phyloP scores from a whole-genome alignment of 2,888 invertebrate species.

The Hypolimnas misippus region DNA sequence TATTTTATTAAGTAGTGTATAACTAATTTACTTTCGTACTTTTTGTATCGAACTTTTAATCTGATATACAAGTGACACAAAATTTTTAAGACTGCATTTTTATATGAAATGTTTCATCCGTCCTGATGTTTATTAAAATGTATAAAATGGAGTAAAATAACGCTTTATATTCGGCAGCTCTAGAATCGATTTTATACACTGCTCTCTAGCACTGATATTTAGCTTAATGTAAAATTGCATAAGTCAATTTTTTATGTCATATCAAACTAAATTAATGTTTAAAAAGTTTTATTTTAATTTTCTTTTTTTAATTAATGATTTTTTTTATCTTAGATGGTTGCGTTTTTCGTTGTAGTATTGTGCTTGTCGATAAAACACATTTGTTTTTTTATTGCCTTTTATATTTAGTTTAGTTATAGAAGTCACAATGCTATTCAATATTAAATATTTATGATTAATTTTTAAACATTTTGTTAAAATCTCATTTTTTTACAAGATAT shows the following conservation, averaged over 20 bases:
- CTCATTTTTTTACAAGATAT: too few species aligned
- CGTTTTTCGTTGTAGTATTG: too few species aligned
- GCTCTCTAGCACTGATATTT: conserved; percentile 25
- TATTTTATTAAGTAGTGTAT: conserved; percentile 1
- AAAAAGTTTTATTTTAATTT: too few species aligned
- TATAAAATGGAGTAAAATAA: neutral
- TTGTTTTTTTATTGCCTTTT: too few species aligned
- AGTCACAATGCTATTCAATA: too few species aligned
- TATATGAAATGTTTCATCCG: conserved; percentile 15
- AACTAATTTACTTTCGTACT: neutral
- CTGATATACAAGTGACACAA: conserved; percentile 12
- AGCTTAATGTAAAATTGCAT: neutral
- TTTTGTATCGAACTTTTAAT: neutral
- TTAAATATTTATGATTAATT: too few species aligned
- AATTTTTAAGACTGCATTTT: conserved; percentile 35
- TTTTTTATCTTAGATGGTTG: too few species aligned
- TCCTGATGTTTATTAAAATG: conserved; percentile 22
- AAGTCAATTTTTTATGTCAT: neutral
- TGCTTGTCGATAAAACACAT: too few species aligned
- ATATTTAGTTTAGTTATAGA: too few species aligned
- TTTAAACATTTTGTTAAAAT: too few species aligned
- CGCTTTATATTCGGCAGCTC: neutral
- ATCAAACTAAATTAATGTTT: neutral
- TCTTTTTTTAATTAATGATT: too few species aligned
- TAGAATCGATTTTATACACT: conserved; percentile 2